Evolutionary conservation across 2,888 invertebrate species (phyloP), one percentile per base, ranked within the genome.

Genomic region (Leptopilina myrica): DNA sequence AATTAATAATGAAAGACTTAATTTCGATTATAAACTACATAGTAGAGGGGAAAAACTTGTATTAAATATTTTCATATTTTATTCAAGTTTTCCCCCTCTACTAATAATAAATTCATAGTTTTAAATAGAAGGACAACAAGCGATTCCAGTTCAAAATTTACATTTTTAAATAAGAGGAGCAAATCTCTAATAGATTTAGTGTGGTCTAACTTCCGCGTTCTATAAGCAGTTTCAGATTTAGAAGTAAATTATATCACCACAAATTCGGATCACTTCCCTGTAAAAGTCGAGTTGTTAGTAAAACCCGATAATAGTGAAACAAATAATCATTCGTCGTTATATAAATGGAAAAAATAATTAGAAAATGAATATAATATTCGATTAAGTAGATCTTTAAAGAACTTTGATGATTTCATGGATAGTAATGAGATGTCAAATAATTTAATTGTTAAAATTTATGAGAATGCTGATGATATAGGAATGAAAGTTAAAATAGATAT

Each of bases 321-420:
- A n/a, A n/a, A n/a, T n/a, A n/a, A n/a, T n/a, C n/a, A n/a, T n/a
- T n/a, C n/a, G n/a, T n/a, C n/a, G n/a, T n/a, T n/a, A n/a, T n/a
- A 65, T 65, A 65, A 65, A 65, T 20, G n/a, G 65, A 65, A 65
- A 65, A 20, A 65, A n/a, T n/a, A n/a, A n/a, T n/a, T n/a, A n/a
- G n/a, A n/a, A n/a, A n/a, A n/a, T n/a, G n/a, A n/a, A n/a, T n/a
- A n/a, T n/a, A n/a, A n/a, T n/a, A n/a, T n/a, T n/a, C n/a, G n/a
- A n/a, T n/a, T n/a, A n/a, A n/a, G n/a, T n/a, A n/a, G n/a, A n/a
- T n/a, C n/a, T n/a, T n/a, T n/a, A n/a, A n/a, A n/a, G n/a, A n/a
- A n/a, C n/a, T n/a, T n/a, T n/a, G n/a, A n/a, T n/a, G n/a, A n/a
- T n/a, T n/a, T n/a, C n/a, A n/a, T n/a, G n/a, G n/a, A n/a, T n/a